Evolutionary conservation across 2,888 invertebrate species (phyloP), one percentile per base, ranked within the genome.

Genomic region (Lagria hirta): DNA sequence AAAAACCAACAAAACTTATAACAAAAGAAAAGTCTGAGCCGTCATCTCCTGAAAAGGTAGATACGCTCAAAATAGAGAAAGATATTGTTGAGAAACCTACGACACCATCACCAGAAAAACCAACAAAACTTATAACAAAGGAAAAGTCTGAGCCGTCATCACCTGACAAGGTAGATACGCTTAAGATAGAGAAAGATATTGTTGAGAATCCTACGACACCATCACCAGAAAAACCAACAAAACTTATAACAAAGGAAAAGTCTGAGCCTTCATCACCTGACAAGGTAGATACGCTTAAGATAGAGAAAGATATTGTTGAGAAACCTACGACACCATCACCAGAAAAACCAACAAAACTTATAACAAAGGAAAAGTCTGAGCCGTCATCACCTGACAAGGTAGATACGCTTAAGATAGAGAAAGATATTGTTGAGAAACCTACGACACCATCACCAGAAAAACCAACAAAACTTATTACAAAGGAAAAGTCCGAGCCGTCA

Each of bases 341-440:
- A 5, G 23, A 22, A 34, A 12, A 16, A 22, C 15, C 18, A 1
- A 43, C 36, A 34, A 12, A 44, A 36, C 16, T 26, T 5, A 36
- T 23, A 26, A 26, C 28, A 11, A 46, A 27, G 20, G 21, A 35
- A 10, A 27, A n/a, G n/a, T n/a, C n/a, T n/a, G n/a, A 42, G 28
- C 20, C n/a, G 2, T 29, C 44, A 16, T 24, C 36, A 6, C 33
- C 41, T 8, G 37, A 22, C 16, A 12, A 23, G 14, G 36, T 32
- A 28, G 36, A 24, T 14, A 15, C 17, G 16, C 12, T 20, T 14
- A 18, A 28, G 14, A 20, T 21, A 1, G 32, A 32, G 2, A 29
- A 23, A 35, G 10, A 11, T 15, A 36, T 17, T 10, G 2, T 18
- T 15, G 10, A 2, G 8, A 23, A 23, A 23, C 10, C 8, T 3